Conservation (phyloP, 2,113 vertebrate genomes). For the Xiphophorus couchianus region DNA sequence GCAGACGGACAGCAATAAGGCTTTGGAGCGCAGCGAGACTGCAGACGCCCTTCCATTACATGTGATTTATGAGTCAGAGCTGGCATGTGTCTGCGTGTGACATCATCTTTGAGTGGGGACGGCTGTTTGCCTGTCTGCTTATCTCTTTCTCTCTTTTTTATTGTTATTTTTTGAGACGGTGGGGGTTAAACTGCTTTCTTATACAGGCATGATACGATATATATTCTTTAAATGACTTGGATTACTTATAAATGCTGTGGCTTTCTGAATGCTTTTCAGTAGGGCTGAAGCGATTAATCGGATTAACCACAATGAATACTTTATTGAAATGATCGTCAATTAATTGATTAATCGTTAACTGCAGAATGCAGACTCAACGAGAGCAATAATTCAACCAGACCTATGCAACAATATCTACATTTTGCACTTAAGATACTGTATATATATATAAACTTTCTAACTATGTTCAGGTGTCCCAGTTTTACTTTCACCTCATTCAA, state of each 20-base stretch:
- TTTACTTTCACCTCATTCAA: too few species aligned
- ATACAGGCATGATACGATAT: background rate
- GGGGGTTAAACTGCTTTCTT: conserved; percentile 5
- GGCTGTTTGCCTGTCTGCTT: conserved; percentile 11
- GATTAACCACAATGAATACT: too few species aligned
- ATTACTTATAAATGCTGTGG: conserved; percentile 12
- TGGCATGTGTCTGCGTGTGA: conserved; percentile 36
- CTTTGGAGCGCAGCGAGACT: conserved; percentile 30
- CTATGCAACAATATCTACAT: too few species aligned
- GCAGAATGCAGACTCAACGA: too few species aligned
- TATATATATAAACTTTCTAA: too few species aligned
- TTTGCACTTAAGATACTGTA: too few species aligned
- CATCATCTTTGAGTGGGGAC: conserved; percentile 52
- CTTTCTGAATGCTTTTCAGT: conserved; percentile 8
- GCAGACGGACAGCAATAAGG: conserved; percentile 43
- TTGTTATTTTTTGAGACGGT: background rate
- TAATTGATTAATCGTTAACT: too few species aligned
- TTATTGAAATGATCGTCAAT: too few species aligned
- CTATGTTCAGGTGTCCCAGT: too few species aligned
- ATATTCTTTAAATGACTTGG: background rate
- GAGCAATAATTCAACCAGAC: too few species aligned
- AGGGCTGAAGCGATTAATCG: too few species aligned
- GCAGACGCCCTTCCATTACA: conserved; percentile 34
- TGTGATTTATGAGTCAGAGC: conserved; percentile 60
- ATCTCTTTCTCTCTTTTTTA: background rate